Evolutionary conservation across 2,113 vertebrate genomes (phyloP).

Genomic region (Platysteira castanea): DNA sequence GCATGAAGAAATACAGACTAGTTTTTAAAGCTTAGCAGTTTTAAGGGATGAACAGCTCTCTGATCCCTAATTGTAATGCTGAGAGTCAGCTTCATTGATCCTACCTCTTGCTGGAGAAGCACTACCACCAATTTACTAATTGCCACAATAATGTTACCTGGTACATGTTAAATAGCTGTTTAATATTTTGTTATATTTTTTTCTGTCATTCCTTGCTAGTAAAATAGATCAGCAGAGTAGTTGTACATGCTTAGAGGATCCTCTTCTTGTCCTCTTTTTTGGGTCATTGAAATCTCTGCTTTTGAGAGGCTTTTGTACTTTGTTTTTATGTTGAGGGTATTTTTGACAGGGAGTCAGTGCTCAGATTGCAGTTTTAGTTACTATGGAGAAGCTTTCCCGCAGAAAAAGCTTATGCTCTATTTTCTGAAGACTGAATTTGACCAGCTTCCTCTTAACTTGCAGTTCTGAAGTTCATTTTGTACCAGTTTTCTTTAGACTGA

Average conservation of each 20-base stretch:
- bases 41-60: not conserved
- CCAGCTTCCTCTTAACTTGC: slow-evolving; percentile 15
- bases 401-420: slow-evolving; percentile 25
- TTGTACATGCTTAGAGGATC: not conserved
- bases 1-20: not conserved
- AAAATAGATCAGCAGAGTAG: not conserved
- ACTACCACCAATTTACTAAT: not conserved
- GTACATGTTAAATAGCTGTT: not conserved
- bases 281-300: slow-evolving; percentile 7
- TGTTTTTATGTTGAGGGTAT: slow-evolving; percentile 11
- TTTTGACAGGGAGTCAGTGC: slow-evolving; percentile 49
- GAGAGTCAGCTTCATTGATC: not conserved
- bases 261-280: not conserved
- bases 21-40: not conserved
- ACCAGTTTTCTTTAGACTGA: not conserved
- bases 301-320: slow-evolving; percentile 42
- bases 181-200: not conserved
- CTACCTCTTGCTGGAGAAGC: not conserved
- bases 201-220: not conserved
- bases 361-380: slow-evolving; percentile 37
- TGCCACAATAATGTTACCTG: not conserved
- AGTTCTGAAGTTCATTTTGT: slow-evolving; percentile 1
- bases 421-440: slow-evolving; percentile 34
- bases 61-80: not conserved
- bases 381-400: slow-evolving; percentile 51